A percentile compares a stretch with the other conserved stretches of the same genome.
Conservation (phyloP, 37 sponge, comb jelly and placozoan species). For the Geodia barretti region DNA sequence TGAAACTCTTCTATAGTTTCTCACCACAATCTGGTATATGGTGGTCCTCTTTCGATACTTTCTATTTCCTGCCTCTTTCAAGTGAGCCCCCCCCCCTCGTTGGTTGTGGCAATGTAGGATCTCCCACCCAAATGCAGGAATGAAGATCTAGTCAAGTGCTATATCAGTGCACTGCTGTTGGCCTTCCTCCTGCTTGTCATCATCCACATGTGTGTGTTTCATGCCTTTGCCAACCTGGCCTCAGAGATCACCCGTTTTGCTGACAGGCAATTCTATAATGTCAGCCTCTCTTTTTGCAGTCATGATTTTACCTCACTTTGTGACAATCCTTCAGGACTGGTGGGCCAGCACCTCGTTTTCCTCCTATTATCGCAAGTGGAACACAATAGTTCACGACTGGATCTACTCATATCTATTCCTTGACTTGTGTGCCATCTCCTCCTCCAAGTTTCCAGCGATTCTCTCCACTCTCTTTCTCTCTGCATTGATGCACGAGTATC, state of each 20-base stretch:
- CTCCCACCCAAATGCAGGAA: no score
- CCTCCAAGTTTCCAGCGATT: slow-evolving; percentile 9
- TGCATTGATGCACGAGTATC: slow-evolving; percentile 83
- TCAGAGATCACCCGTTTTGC: slow-evolving; percentile 81
- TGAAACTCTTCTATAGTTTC: slow-evolving; percentile 17
- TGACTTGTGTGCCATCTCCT: slow-evolving; percentile 39
- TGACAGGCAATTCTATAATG: slow-evolving; percentile 87
- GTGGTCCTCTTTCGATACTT: slow-evolving; percentile 25
- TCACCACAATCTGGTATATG: slow-evolving; percentile 28
- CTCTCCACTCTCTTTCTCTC: slow-evolving; percentile 76
- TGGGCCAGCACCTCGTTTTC: slow-evolving; percentile 80
- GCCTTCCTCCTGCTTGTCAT: no score
- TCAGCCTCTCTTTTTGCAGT: slow-evolving; percentile 22
- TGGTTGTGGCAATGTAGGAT: no score
- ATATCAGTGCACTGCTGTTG: slow-evolving; percentile 78
- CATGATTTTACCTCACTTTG: neutral
- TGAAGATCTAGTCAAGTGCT: no score
- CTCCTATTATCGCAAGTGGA: slow-evolving; percentile 89
- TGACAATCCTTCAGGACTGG: slow-evolving; percentile 69
- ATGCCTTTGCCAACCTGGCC: slow-evolving; percentile 73
- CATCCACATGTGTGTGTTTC: no score
- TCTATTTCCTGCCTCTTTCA: neutral
- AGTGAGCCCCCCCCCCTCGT: no score
- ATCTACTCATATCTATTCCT: slow-evolving; percentile 83
- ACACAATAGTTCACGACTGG: slow-evolving; percentile 88